These are phyloP conservation scores for Ditylenchus weischeri DNA, from an alignment of 2,888 invertebrate species.

Conservation along the genomic window DNA sequence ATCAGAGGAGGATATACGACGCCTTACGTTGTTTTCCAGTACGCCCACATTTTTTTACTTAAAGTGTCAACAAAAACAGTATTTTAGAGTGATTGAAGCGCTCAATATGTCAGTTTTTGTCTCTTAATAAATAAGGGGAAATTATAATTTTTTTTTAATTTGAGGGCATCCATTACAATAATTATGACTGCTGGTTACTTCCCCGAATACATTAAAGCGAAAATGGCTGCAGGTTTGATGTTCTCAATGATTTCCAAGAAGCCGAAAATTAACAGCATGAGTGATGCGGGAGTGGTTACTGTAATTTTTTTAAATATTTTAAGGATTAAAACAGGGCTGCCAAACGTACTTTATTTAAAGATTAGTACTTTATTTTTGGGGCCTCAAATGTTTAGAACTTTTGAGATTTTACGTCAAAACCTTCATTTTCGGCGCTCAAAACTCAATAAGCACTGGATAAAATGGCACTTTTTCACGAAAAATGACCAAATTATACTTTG, in stretches of 20 bases:
- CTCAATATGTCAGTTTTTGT: slow-evolving; percentile 26
- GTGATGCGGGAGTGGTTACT: slow-evolving; percentile 23
- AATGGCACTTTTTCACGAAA: too few relatives aligned
- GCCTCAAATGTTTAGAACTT: too few relatives aligned
- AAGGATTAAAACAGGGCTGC: too few relatives aligned
- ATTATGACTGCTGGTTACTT: slow-evolving; percentile 34
- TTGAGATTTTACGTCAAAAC: too few relatives aligned
- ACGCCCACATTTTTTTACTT: neutral
- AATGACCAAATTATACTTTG: too few relatives aligned
- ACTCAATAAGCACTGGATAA: too few relatives aligned
- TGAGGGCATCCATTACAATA: slow-evolving; percentile 26
- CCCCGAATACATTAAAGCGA: slow-evolving; percentile 35
- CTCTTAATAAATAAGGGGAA: too few relatives aligned
- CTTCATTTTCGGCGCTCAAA: too few relatives aligned
- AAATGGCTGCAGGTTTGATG: slow-evolving; percentile 38
- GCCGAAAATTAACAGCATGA: slow-evolving; percentile 31
- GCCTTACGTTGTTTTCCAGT: slow-evolving; percentile 30
- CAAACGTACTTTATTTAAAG: too few relatives aligned
- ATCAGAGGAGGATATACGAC: slow-evolving; percentile 23
- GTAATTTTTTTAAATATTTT: slow-evolving; percentile 19
- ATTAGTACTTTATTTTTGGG: too few relatives aligned
- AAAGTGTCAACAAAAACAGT: neutral
- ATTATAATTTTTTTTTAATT: too few relatives aligned
- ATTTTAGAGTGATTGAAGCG: slow-evolving; percentile 35
- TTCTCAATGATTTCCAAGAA: slow-evolving; percentile 30